Percentiles rank a stretch among this genome's conserved stretches.
These are phyloP conservation scores for Chrysolina americana DNA, from an alignment of 2,888 invertebrate species.

Conservation along the genomic window DNA sequence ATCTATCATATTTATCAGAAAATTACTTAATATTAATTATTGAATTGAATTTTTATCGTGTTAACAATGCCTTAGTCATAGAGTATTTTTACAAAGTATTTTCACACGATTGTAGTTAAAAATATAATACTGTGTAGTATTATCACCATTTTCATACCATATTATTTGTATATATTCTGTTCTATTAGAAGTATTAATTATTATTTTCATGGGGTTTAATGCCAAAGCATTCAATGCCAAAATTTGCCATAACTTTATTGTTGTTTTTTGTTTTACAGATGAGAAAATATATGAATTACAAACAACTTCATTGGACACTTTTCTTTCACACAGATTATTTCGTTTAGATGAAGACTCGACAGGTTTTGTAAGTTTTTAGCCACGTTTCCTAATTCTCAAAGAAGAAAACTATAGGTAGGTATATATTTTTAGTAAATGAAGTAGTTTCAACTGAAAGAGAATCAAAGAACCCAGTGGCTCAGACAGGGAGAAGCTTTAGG, in stretches of 20 bases:
- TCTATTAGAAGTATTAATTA: conserved; percentile 59
- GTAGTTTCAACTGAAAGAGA: no score
- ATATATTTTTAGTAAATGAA: no score
- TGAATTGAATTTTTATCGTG: conserved; percentile 56
- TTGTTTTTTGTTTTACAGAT: conserved; percentile 66
- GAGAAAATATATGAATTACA: conserved; percentile 60
- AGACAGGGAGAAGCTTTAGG: no score
- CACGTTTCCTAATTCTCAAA: no score
- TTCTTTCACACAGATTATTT: background rate
- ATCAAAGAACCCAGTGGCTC: no score
- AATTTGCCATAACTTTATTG: conserved; percentile 69
- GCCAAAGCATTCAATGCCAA: conserved; percentile 71
- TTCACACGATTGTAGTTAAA: conserved; percentile 63
- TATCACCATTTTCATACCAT: conserved; percentile 58
- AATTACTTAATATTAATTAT: conserved; percentile 55
- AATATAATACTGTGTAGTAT: conserved; percentile 56
- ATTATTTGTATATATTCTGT: conserved; percentile 57
- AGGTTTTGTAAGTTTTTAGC: background rate
- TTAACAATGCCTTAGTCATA: conserved; percentile 65
- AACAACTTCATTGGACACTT: background rate
- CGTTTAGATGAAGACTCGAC: no score
- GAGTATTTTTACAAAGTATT: conserved; percentile 70
- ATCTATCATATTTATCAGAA: conserved; percentile 54
- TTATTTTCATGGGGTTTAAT: conserved; percentile 65
- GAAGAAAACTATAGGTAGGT: no score